Evolutionary conservation across 2,797 vertebrate genomes (phyloP).

Genomic region (Microtus agrestis): DNA sequence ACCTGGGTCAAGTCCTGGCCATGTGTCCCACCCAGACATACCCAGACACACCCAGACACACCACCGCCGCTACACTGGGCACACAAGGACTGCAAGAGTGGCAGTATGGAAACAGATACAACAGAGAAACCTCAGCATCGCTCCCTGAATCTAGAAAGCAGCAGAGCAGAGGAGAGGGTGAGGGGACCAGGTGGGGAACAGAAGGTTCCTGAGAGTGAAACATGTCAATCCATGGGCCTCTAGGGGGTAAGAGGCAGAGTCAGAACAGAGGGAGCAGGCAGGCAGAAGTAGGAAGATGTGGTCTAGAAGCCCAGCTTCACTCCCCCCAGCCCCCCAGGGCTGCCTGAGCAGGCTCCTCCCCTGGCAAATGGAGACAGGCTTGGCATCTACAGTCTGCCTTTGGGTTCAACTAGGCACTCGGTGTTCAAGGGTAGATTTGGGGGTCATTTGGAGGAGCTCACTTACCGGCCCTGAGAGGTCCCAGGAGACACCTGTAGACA

Average conservation of each 20-base stretch:
- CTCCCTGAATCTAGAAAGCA: not conserved
- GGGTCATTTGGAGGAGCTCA: not conserved
- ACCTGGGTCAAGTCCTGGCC: not conserved
- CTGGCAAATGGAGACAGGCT: not conserved
- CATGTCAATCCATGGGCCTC: not conserved
- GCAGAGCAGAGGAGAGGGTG: not conserved
- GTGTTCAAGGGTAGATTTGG: not conserved
- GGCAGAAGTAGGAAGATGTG: not conserved
- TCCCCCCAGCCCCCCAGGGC: not conserved
- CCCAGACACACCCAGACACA: too few species aligned
- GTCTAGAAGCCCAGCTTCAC: not conserved
- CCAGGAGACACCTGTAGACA: conserved; percentile 90
- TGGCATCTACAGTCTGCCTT: not conserved
- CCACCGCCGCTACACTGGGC: not conserved
- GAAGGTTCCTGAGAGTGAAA: not conserved
- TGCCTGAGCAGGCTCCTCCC: not conserved
- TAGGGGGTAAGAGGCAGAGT: not conserved
- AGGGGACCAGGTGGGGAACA: too few species aligned
- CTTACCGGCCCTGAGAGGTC: conserved; percentile 89
- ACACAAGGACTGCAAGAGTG: not conserved
- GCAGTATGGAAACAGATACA: too few species aligned
- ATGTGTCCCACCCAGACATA: not conserved
- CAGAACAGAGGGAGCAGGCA: not conserved
- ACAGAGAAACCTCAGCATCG: not conserved
- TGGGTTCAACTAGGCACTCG: fast-evolving